These are phyloP conservation scores for Sylvia borin DNA, from an alignment of 2,797 vertebrate species.

Conservation along the genomic window DNA sequence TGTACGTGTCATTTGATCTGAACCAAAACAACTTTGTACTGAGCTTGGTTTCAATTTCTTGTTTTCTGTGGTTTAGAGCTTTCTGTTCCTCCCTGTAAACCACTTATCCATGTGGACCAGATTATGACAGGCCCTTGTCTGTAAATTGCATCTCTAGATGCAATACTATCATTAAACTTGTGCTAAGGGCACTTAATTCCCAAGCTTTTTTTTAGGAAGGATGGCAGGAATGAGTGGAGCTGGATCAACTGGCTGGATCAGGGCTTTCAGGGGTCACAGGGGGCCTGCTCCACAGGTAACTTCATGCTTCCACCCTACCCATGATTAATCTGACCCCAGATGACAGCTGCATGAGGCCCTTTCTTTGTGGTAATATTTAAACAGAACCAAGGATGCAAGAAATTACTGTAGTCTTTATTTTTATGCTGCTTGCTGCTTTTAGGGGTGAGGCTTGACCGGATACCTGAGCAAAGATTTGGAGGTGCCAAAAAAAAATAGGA, in stretches of 20 bases:
- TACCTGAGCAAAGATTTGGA: not conserved
- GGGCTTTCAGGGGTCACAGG: not conserved
- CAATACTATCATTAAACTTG: not conserved
- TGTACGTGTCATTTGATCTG: conserved; percentile 11
- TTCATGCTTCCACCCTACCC: not conserved
- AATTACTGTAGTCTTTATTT: not conserved
- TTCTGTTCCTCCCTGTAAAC: not conserved
- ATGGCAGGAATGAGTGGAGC: not conserved
- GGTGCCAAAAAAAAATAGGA: not conserved
- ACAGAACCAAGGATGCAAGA: not conserved
- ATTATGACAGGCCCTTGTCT: not conserved
- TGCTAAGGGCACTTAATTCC: not conserved
- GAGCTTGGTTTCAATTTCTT: not conserved
- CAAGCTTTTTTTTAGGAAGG: not conserved
- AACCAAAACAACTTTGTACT: not conserved
- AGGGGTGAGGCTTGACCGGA: not conserved
- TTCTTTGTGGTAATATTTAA: not conserved
- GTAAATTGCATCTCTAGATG: not conserved
- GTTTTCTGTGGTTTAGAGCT: not conserved
- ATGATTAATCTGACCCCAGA: not conserved
- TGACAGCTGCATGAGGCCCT: not conserved
- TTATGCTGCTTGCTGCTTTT: not conserved
- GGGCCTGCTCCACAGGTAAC: no score
- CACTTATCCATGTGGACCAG: not conserved
- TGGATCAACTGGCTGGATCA: not conserved